Conservation (phyloP, 2,113 vertebrate species). For the Pitta sordida region DNA sequence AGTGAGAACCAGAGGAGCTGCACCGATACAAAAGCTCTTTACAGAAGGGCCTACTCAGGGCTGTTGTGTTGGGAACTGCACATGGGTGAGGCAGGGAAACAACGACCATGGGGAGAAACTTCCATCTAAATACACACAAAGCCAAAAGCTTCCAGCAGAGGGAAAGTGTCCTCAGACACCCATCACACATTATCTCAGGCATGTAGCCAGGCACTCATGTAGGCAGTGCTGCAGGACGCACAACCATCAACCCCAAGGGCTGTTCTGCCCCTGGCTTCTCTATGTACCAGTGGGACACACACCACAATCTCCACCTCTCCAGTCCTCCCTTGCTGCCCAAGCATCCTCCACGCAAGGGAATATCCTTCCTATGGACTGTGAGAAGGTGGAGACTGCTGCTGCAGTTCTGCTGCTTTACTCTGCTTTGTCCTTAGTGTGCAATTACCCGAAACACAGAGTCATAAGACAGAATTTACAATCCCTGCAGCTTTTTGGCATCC, state of each 20-base stretch:
- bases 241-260: neutral
- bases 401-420: neutral
- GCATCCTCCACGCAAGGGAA: neutral
- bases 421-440: constrained; percentile 9
- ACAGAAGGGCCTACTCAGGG: neutral
- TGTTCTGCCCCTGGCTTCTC: neutral
- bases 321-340: neutral
- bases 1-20: neutral
- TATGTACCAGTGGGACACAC: rapidly evolving
- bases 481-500: constrained; percentile 26
- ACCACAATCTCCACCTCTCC: neutral
- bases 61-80: neutral
- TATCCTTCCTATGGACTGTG: neutral
- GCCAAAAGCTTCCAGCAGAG: neutral
- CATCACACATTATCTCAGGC: rapidly evolving
- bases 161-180: neutral
- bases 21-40: rapidly evolving
- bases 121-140: neutral
- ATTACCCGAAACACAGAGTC: constrained; percentile 1
- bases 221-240: neutral
- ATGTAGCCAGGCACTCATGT: neutral
- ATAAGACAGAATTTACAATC: constrained; percentile 37
- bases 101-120: rapidly evolving
- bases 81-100: neutral
- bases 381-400: neutral